A percentile compares a stretch with the other conserved stretches of the same genome.
Evolutionary conservation across 2,797 vertebrate genomes (phyloP).

Genomic region (Anableps anableps): DNA sequence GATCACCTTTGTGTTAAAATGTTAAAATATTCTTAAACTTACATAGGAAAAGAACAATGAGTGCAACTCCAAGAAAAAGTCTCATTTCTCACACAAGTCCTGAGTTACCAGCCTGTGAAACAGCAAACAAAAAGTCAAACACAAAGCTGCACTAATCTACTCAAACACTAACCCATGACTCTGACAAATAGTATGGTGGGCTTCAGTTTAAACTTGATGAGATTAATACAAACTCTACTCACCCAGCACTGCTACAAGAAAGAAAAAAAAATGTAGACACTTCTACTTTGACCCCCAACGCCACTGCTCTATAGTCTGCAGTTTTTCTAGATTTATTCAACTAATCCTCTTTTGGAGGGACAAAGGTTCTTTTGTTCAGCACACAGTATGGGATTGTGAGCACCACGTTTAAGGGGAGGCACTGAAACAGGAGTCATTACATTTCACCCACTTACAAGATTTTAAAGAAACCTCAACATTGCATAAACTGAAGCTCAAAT

Average conservation of each 20-base stretch:
- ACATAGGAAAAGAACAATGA: constrained; percentile 71
- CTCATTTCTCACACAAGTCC: constrained; percentile 52
- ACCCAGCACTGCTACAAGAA: constrained; percentile 24
- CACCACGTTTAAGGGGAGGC: constrained; percentile 65
- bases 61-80: constrained; percentile 46
- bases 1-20: no score
- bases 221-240: constrained; percentile 3
- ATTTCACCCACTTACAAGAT: neutral
- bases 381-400: constrained; percentile 15
- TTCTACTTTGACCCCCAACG: neutral
- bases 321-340: constrained; percentile 19
- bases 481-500: neutral
- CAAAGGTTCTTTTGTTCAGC: constrained; percentile 8
- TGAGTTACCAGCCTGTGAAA: constrained; percentile 20
- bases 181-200: neutral
- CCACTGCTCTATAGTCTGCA: constrained; percentile 4
- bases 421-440: neutral
- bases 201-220: neutral
- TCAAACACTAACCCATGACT: neutral
- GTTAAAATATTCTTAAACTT: constrained; percentile 44
- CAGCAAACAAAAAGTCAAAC: constrained; percentile 18
- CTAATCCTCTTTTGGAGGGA: constrained; percentile 43
- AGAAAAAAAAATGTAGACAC: neutral
- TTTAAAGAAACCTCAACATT: neutral
- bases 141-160: constrained; percentile 17